Evolutionary conservation across 1,140 invertebrate species (phyloP).

Genomic region (Hirudo medicinalis): DNA sequence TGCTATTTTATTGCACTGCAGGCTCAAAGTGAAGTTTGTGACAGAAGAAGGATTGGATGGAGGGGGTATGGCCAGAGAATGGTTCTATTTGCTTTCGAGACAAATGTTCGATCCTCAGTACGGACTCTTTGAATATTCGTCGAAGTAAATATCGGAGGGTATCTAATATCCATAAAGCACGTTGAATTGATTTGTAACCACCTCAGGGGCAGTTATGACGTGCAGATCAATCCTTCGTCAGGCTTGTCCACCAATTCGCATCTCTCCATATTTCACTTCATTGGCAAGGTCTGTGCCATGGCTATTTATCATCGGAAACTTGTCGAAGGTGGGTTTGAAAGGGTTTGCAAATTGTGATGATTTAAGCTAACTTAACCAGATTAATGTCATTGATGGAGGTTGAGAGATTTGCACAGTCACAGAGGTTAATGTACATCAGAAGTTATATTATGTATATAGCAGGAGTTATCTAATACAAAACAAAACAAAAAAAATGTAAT

Average conservation of each 20-base stretch:
- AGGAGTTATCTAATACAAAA: too few relatives aligned
- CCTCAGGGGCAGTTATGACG: slow-evolving; percentile 83
- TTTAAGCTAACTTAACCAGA: too few relatives aligned
- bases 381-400: neutral
- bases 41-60: slow-evolving; percentile 93
- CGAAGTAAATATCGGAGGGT: slow-evolving; percentile 56
- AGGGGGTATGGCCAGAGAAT: slow-evolving; percentile 75
- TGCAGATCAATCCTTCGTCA: slow-evolving; percentile 96
- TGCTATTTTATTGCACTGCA: slow-evolving; percentile 19
- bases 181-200: neutral
- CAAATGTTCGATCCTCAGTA: slow-evolving; percentile 99
- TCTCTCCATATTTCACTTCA: slow-evolving; percentile 95
- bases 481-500: too few relatives aligned
- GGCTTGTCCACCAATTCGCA: slow-evolving; percentile 93
- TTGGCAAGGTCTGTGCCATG: slow-evolving; percentile 92
- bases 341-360: too few relatives aligned
- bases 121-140: slow-evolving; percentile 95
- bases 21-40: slow-evolving; percentile 97
- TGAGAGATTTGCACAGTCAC: too few relatives aligned
- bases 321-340: slow-evolving; percentile 58
- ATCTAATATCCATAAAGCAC: neutral
- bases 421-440: too few relatives aligned
- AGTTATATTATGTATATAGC: too few relatives aligned
- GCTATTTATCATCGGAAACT: slow-evolving; percentile 96
- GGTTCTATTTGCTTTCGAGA: slow-evolving; percentile 95